Conservation (phyloP, 2,888 invertebrate genomes). For the Sthenelais limicola region DNA sequence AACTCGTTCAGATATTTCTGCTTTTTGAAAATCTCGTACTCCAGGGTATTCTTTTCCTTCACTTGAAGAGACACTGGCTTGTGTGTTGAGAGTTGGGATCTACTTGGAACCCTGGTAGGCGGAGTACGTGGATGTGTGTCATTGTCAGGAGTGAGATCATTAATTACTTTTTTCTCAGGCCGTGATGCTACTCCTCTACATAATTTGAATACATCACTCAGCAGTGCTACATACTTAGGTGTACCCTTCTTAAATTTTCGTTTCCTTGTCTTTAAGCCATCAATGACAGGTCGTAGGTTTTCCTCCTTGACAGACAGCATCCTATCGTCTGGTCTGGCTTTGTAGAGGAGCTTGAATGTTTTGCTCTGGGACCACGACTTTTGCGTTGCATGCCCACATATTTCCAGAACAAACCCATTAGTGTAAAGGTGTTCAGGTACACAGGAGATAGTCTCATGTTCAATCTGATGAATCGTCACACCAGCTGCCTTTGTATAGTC, state of each 20-base stretch:
- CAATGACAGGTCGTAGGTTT: background rate
- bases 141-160: background rate
- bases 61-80: background rate
- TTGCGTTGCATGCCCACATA: constrained; percentile 1
- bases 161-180: background rate
- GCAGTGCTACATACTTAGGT: background rate
- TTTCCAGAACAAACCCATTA: constrained; percentile 16
- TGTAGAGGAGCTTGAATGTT: background rate
- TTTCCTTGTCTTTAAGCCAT: background rate
- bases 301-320: background rate
- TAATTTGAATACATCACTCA: background rate
- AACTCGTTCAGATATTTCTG: background rate
- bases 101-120: background rate
- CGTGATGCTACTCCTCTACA: constrained; percentile 7
- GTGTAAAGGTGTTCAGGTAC: constrained; percentile 11
- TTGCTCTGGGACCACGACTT: background rate
- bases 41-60: background rate
- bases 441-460: background rate
- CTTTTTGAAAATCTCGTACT: background rate
- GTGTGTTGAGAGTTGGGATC: too few relatives aligned
- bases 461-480: background rate
- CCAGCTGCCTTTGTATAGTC: background rate
- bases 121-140: background rate
- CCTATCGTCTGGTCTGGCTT: background rate
- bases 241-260: background rate